A percentile compares a stretch with the other conserved stretches of the same genome.
Evolutionary conservation across 2,797 vertebrate genomes (phyloP).

Genomic region (Selene dorsalis): DNA sequence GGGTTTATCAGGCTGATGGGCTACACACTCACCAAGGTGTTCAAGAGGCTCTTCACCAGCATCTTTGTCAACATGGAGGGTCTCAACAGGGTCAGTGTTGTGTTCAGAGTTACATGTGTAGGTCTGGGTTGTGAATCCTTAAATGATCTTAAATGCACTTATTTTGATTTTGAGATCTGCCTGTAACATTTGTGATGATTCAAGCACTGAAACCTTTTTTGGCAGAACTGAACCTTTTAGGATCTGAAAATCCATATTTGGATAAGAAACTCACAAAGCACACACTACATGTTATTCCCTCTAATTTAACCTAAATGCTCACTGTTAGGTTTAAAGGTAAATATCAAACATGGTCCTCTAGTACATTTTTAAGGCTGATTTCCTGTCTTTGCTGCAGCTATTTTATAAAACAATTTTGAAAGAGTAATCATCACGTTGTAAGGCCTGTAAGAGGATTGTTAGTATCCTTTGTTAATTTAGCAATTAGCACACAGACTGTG

Average conservation of each 20-base stretch:
- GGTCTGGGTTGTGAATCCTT: not conserved
- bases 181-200: not conserved
- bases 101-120: not conserved
- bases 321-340: too few relatives aligned
- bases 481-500: not conserved
- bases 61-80: slow-evolving; percentile 94
- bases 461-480: not conserved
- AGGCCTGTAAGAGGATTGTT: not conserved
- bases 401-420: not conserved
- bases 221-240: not conserved
- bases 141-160: not conserved
- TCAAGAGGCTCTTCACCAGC: slow-evolving; percentile 91
- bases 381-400: not conserved
- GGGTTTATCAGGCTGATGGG: slow-evolving; percentile 90
- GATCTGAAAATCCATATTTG: not conserved
- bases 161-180: not conserved
- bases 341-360: not conserved
- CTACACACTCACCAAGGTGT: slow-evolving; percentile 89
- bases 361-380: too few relatives aligned
- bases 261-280: not conserved
- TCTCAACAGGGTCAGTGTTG: slow-evolving; percentile 87
- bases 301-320: not conserved
- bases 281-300: not conserved
- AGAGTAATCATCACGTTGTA: too few relatives aligned
- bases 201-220: not conserved